Percentiles rank a stretch among this genome's conserved stretches.
Conservation (phyloP, 2,888 invertebrate genomes). For the Cheilosia scutellata region DNA sequence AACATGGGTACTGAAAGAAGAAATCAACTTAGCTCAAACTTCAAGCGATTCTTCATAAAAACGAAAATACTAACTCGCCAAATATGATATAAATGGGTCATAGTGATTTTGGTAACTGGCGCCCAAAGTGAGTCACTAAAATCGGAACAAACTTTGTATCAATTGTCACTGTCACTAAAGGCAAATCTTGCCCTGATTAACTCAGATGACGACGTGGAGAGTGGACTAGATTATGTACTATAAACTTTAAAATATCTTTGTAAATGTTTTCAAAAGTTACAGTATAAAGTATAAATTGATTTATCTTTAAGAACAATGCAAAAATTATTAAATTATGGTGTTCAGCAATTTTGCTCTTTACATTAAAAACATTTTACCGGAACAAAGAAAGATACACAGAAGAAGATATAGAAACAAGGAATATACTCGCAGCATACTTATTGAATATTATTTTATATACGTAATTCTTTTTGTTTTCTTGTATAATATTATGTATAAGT, state of each 20-base stretch:
- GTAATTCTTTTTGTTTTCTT: slow-evolving; percentile 53
- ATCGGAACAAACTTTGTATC: no score
- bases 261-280: neutral
- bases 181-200: no score
- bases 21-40: no score
- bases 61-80: no score
- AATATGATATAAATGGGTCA: no score
- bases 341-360: neutral
- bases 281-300: neutral
- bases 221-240: no score
- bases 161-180: no score
- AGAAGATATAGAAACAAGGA: slow-evolving; percentile 14
- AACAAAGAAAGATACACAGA: neutral
- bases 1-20: no score
- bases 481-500: slow-evolving; percentile 63
- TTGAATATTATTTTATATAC: slow-evolving; percentile 40
- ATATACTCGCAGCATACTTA: slow-evolving; percentile 25
- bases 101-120: no score
- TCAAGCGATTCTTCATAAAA: no score
- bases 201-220: slow-evolving; percentile 2
- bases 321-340: neutral
- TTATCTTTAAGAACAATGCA: neutral
- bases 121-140: no score
- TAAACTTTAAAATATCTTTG: no score
- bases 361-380: neutral